phyloP scores from a whole-genome alignment of 1,140 invertebrate species.

The Panonychus citri region DNA sequence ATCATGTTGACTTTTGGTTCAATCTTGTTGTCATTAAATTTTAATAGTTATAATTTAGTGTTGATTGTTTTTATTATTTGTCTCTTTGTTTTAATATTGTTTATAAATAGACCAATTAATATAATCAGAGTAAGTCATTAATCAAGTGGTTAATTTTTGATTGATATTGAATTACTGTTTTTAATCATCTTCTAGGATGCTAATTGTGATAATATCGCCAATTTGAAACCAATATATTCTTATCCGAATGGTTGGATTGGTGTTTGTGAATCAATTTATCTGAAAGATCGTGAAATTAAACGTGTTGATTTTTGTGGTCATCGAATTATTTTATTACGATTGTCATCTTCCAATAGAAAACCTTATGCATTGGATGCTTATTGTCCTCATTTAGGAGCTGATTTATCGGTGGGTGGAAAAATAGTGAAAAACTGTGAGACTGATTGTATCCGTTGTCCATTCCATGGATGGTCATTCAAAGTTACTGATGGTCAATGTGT shows the following conservation, averaged over 20 bases:
- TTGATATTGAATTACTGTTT: no score
- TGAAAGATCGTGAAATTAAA: slow-evolving; percentile 34
- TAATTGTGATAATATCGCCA: no score
- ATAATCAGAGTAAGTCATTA: no score
- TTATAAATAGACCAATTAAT: no score
- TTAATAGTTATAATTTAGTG: no score
- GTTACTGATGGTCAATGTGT: slow-evolving; percentile 43
- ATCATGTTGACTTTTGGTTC: no score
- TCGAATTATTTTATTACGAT: slow-evolving; percentile 48
- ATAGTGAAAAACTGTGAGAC: background rate
- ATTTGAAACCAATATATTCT: background rate
- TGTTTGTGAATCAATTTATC: slow-evolving; percentile 38
- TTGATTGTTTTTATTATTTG: no score
- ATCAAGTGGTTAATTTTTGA: no score
- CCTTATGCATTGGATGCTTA: slow-evolving; percentile 52
- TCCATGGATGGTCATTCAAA: slow-evolving; percentile 59
- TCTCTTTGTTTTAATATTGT: no score
- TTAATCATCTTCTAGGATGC: no score
- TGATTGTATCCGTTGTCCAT: slow-evolving; percentile 55
- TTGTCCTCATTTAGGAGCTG: slow-evolving; percentile 54
- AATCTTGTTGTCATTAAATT: no score
- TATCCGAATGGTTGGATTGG: slow-evolving; percentile 68
- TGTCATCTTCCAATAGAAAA: slow-evolving; percentile 23
- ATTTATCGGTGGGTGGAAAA: background rate
- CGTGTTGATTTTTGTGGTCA: slow-evolving; percentile 36